Percentiles rank a stretch among this genome's conserved stretches.
phyloP scores from a whole-genome alignment of 2,888 invertebrate species.

The Eurytoma californica region DNA sequence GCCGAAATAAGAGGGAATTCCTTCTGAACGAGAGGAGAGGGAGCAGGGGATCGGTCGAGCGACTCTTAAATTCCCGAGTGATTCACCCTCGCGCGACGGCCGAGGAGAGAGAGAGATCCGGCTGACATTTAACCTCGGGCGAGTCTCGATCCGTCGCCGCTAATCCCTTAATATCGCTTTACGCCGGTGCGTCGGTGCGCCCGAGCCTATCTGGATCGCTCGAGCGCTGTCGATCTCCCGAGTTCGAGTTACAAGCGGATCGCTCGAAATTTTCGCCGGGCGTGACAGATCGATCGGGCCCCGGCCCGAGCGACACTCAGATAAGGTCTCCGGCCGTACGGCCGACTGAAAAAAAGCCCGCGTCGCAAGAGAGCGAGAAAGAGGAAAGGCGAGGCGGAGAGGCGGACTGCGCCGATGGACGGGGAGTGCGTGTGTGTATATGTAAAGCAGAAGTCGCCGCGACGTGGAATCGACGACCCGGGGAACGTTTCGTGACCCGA shows the following conservation, averaged over 20 bases:
- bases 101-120: neutral
- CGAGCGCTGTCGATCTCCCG: conserved; percentile 21
- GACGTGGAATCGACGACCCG: conserved; percentile 31
- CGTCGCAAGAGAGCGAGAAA: neutral
- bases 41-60: too few species aligned
- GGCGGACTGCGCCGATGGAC: conserved; percentile 28
- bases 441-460: neutral
- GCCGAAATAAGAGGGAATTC: too few species aligned
- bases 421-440: conserved; percentile 6
- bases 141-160: conserved; percentile 55
- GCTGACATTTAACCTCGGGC: conserved; percentile 46
- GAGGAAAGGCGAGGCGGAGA: conserved; percentile 36
- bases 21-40: too few species aligned
- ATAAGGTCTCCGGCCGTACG: conserved; percentile 6
- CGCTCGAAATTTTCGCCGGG: conserved; percentile 14
- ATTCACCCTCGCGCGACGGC: neutral
- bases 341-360: conserved; percentile 5
- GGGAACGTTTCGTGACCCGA: conserved; percentile 67
- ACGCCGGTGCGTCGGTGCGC: conserved; percentile 44
- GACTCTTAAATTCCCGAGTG: too few species aligned
- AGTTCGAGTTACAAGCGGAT: conserved; percentile 22
- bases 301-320: neutral
- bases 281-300: conserved; percentile 44
- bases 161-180: conserved; percentile 68
- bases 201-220: conserved; percentile 58